Evolutionary conservation across 1,140 invertebrate genomes (phyloP), one percentile per base, ranked within the genome.

Genomic region (Drosophila murphyi): DNA sequence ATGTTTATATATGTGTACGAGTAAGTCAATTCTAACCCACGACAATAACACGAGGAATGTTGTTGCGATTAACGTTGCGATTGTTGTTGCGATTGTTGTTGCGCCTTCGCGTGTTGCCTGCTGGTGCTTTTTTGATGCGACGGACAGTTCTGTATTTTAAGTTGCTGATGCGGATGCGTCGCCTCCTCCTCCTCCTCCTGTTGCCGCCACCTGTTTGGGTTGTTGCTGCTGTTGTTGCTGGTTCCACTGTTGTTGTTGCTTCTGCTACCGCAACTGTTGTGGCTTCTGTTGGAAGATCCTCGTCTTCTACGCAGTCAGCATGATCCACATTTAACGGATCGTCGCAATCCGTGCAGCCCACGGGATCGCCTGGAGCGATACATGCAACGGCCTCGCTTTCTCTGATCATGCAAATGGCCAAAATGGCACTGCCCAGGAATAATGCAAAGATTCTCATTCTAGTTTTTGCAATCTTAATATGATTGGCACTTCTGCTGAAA

Each of bases 361-460:
- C 6, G 0, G 28, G 60, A 8, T 51, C 5, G 10, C 29, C 45
- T 0, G 51, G 48, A n/a, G 68, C 48, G n/a, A 31, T 28, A 35
- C 60, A 62, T 10, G 52, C 69, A n/a, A 43, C 43, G n/a, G 61
- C 54, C 35, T 72, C 37, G 34, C 8, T 39, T 2, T 2, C 29
- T 6, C 12, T 2, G 4, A 70, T 20, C 28, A 64, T 1, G 31
- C 51, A 63, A 8, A 43, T 10, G 31, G n/a, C 31, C 52, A 63
- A 20, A 5, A 72, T 4, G 34, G 43, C 10, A n/a, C 20, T 52
- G 34, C 45, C 47, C 12, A 72, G 41, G 28, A 51, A 3, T 10
- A 35, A 29, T 7, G 45, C 56, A 3, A 29, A 29, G 29, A 45
- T 43, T 57, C 43, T 57, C 69, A 72, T 71, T 39, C n/a, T 52